A percentile compares a stretch with the other conserved stretches of the same genome.
Conservation (phyloP, 1,140 invertebrate genomes). For the Mylabris phalerata region DNA sequence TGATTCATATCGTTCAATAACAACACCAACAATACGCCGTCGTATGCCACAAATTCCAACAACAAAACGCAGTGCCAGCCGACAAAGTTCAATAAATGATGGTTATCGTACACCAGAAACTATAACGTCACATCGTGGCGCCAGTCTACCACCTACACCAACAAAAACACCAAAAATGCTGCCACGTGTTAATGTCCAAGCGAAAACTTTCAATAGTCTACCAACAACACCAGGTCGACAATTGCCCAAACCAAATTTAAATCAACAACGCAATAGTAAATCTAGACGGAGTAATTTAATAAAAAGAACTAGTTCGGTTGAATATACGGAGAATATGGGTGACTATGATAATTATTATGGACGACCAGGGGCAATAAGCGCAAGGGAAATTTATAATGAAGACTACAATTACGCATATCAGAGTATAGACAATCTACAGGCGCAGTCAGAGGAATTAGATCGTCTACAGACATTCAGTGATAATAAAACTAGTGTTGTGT, state of each 20-base stretch:
- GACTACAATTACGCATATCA: constrained; percentile 64
- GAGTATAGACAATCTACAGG: constrained; percentile 44
- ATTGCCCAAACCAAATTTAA: constrained; percentile 44
- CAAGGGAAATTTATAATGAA: constrained; percentile 54
- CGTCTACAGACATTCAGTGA: constrained; percentile 17
- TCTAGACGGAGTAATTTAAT: constrained; percentile 30
- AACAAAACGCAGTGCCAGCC: constrained; percentile 32
- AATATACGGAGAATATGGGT: constrained; percentile 31
- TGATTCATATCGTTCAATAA: constrained; percentile 7
- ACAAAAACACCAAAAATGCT: constrained; percentile 38
- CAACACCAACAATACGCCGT: constrained; percentile 32
- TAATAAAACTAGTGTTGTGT: constrained; percentile 39
- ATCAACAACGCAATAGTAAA: constrained; percentile 33
- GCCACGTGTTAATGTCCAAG: constrained; percentile 9
- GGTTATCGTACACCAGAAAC: constrained; percentile 31
- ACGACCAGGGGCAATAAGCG: constrained; percentile 44
- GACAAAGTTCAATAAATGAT: constrained; percentile 38
- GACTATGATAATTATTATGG: constrained; percentile 35
- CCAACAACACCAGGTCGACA: constrained; percentile 50
- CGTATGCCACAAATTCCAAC: constrained; percentile 40
- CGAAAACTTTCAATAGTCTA: constrained; percentile 46
- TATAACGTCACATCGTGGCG: constrained; percentile 31
- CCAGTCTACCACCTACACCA: constrained; percentile 40
- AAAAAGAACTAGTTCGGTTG: constrained; percentile 37
- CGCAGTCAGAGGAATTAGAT: constrained; percentile 17